Evolutionary conservation across 2,888 invertebrate species (phyloP).

Genomic region (Diogma glabrata): DNA sequence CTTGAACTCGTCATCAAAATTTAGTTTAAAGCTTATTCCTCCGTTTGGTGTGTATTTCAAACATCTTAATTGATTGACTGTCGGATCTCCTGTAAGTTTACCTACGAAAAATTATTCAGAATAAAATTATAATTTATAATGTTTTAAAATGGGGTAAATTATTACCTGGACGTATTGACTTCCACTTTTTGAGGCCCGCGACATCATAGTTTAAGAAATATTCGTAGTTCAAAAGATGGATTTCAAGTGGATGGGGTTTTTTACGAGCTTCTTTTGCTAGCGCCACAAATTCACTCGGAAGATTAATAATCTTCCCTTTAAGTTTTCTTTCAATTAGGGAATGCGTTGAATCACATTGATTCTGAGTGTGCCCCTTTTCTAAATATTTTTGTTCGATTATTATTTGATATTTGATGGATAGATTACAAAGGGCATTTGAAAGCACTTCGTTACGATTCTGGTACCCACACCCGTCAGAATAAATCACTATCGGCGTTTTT

Average conservation of each 20-base stretch:
- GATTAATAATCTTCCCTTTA: constrained; percentile 1
- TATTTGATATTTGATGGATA: constrained; percentile 1
- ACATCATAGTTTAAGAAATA: constrained; percentile 8
- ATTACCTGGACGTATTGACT: constrained; percentile 1
- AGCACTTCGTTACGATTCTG: constrained; percentile 7
- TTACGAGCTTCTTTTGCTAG: not conserved
- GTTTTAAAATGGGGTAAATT: no score
- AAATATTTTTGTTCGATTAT: not conserved
- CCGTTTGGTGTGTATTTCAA: constrained; percentile 4
- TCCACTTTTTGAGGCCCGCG: constrained; percentile 3
- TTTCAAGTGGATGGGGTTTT: not conserved
- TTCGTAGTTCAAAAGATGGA: not conserved
- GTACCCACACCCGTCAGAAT: constrained; percentile 10
- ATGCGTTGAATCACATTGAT: constrained; percentile 6
- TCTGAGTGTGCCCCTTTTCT: constrained; percentile 6
- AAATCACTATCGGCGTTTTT: constrained; percentile 6
- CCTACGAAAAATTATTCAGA: not conserved
- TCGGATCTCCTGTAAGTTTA: not conserved
- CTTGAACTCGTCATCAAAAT: constrained; percentile 3
- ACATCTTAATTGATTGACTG: constrained; percentile 2
- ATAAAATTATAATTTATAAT: no score
- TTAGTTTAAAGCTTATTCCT: not conserved
- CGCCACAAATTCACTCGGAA: not conserved
- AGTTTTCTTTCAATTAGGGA: constrained; percentile 7
- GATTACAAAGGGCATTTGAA: constrained; percentile 3